Base-by-base conservation (phyloP, 2,797 vertebrate genomes). In the Loriculus beryllinus region DNA sequence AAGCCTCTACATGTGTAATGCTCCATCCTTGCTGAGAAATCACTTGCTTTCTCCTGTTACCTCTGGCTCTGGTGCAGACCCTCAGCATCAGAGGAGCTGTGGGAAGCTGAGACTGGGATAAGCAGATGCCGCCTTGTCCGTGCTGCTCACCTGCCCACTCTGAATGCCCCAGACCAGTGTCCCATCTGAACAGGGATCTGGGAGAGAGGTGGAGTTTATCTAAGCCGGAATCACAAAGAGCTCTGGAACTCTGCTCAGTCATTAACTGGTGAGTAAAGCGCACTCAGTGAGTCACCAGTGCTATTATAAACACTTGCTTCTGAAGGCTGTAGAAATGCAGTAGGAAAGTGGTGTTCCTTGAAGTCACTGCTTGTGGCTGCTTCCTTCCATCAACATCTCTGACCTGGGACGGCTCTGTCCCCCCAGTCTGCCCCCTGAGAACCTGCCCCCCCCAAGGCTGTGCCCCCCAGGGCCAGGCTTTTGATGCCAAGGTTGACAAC, bases 231-330 rank as follows among this genome's bases (percentile, higher is more conserved):
- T 48, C 3, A 2, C 65, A 40, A 13, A 35, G 75, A 84, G 79
- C 75, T 35, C 77, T 56, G 31, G 84, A 88, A 43, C 74, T 29
- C 81, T 13, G 84, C 86, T 95, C 92, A 39, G 37, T 89, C 89
- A 82, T 83, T 78, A 92, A 63, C 37, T 13, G 40, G 60, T 92
- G 94, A 95, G 90, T 49, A 93, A 79, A 92, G 87, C 4, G 1
- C 20, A 6, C 70, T 42, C 70, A 12, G 68, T 97, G 95, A 96
- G 83, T 96, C 95, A 95, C 82, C 1, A 2, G 19, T 39, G 92
- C 91, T 68, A 51, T 96, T 92, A 86, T 7, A 70, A 90, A 80
- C 92, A 19, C 84, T 54, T 82, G 51, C 72, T 68, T 47, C 84
- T 54, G 7, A 33, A 49, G 64, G 42, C 72, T 69, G 79, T n/a